Conservation (phyloP, 2,888 invertebrate species). For the Cancer borealis region DNA sequence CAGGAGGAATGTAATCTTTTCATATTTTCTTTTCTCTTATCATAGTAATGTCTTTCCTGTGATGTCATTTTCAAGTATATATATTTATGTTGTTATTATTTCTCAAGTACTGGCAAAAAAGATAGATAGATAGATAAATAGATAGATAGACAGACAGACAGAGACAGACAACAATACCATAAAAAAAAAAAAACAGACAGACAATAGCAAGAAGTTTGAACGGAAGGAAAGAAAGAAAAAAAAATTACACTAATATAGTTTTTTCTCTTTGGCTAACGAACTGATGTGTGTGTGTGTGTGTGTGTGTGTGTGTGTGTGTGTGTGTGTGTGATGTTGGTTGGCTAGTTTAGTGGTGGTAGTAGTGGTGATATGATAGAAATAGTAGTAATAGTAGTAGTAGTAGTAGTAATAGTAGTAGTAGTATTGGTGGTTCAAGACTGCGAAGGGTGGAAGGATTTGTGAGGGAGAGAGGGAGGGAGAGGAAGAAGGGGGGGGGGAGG, state of each 20-base stretch:
- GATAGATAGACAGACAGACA: background rate
- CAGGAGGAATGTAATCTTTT: no score
- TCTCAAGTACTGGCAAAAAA: background rate
- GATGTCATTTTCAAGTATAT: no score
- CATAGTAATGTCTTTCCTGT: no score
- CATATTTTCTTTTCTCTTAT: no score
- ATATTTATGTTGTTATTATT: no score
- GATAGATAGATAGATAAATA: background rate
- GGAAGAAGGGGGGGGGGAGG: background rate
- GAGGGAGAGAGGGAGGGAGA: background rate
- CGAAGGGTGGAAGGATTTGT: background rate
- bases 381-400: no score
- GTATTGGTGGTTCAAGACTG: background rate
- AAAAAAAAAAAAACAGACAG: background rate
- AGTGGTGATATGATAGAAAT: background rate
- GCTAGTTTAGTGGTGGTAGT: background rate
- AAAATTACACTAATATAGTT: background rate
- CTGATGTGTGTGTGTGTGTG: background rate
- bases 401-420: background rate
- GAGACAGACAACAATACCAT: background rate
- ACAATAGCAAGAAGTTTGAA: background rate
- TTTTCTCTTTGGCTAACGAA: background rate
- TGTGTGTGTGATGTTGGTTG: constrained; percentile 21
- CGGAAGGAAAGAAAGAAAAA: no score
- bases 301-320: constrained; percentile 36